phyloP scores from a whole-genome alignment of 2,113 vertebrate species.

The Arvicanthis niloticus region DNA sequence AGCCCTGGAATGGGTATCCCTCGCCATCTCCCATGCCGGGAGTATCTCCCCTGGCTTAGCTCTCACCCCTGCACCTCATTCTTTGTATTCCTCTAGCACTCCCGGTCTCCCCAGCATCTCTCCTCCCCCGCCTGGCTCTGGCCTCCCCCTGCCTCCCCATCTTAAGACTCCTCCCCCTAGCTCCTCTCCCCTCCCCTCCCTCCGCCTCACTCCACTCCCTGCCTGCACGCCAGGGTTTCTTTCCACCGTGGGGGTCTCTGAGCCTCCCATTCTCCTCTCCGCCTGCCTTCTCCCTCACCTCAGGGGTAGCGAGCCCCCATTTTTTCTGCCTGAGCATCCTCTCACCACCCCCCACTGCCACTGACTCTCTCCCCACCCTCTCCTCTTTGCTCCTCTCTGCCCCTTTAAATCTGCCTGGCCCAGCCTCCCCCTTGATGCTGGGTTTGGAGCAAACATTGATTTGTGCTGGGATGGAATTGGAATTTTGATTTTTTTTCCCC shows the following conservation, averaged over 20 bases:
- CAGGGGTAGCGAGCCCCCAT: conserved; percentile 28
- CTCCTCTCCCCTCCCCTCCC: conserved; percentile 54
- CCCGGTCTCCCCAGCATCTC: conserved; percentile 67
- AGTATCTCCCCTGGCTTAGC: conserved; percentile 36
- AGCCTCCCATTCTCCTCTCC: conserved; percentile 15
- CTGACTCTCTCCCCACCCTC: conserved; percentile 47
- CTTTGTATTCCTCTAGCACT: conserved; percentile 74
- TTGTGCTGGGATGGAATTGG: conserved; percentile 83
- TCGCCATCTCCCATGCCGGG: not conserved
- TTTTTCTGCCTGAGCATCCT: conserved; percentile 4
- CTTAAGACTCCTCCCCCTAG: conserved; percentile 78
- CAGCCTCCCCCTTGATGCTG: conserved; percentile 82
- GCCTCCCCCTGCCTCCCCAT: conserved; percentile 76
- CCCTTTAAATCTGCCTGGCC: conserved; percentile 83
- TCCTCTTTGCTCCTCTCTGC: conserved; percentile 67
- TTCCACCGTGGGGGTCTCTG: conserved; percentile 67
- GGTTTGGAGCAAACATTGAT: conserved; percentile 84
- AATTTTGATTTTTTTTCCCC: conserved; percentile 80
- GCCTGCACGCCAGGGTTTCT: conserved; percentile 53
- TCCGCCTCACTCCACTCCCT: conserved; percentile 66
- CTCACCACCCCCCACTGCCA: not conserved
- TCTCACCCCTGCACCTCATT: conserved; percentile 71
- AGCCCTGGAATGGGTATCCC: conserved; percentile 47
- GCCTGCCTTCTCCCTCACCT: conserved; percentile 34
- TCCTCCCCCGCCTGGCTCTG: conserved; percentile 68